Conservation (phyloP, 2,888 invertebrate genomes). For the Sphaerophoria rueppellii region DNA sequence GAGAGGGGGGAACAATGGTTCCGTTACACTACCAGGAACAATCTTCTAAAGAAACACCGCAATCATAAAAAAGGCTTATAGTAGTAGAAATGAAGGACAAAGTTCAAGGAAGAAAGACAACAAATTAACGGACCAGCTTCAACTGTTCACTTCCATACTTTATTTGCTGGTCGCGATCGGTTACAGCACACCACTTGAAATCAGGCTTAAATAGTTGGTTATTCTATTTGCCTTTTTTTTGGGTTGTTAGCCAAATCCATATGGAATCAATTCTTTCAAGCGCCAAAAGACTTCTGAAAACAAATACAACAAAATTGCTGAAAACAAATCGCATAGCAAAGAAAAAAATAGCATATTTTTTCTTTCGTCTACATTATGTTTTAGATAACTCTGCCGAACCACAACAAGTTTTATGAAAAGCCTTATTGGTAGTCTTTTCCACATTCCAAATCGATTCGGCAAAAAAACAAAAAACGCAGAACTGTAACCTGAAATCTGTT, state of each 20-base stretch:
- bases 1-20: no score
- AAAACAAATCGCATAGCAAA: slow-evolving; percentile 2
- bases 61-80: no score
- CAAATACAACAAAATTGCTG: slow-evolving; percentile 15
- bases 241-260: slow-evolving; percentile 66
- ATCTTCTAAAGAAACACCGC: no score
- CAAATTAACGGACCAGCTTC: slow-evolving; percentile 43
- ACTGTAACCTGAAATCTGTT: slow-evolving; percentile 16
- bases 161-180: slow-evolving; percentile 65
- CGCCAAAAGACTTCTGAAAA: slow-evolving; percentile 38
- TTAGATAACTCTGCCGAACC: slow-evolving; percentile 64
- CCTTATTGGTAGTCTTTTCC: slow-evolving; percentile 43
- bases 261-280: slow-evolving; percentile 34
- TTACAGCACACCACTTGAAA: slow-evolving; percentile 62
- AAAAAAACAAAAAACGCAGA: slow-evolving; percentile 53
- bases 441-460: slow-evolving; percentile 62
- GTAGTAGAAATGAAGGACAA: not conserved
- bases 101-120: not conserved
- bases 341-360: slow-evolving; percentile 39
- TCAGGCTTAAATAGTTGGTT: slow-evolving; percentile 62
- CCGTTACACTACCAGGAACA: no score
- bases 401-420: slow-evolving; percentile 71
- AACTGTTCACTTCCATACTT: slow-evolving; percentile 61
- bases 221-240: slow-evolving; percentile 67
- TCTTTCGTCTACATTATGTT: slow-evolving; percentile 30